Evolutionary conservation across 1,140 invertebrate genomes (phyloP), one percentile per base, ranked within the genome.

Genomic region (Drosophila pseudoananassae): DNA sequence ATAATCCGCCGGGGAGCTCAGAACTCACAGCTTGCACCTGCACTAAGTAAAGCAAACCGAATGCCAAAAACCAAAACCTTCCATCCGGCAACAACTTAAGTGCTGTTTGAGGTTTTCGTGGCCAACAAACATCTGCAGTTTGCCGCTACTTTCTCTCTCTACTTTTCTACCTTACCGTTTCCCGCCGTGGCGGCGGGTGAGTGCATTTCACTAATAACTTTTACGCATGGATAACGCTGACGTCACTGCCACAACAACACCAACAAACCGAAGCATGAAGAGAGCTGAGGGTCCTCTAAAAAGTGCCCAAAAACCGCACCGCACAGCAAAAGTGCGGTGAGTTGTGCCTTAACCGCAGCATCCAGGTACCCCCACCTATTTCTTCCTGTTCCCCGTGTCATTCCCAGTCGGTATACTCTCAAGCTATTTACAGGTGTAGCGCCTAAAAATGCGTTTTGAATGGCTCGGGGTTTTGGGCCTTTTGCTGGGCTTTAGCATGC

Each of bases 181-280:
- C 4, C 38, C 27, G 29, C 3, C 25, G 6, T 17, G 25, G 15
- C 27, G 52, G 52, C 69, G 51, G 64, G 46, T 74, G 74, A 85
- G 78, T 85, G 82, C 74, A 85, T 82, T 75, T 68, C 61, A 88
- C 74, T 88, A 87, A 87, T 88, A 87, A 87, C 82, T 87, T 87
- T 85, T 85, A 82, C 81, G 82, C 82, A 85, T 78, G 82, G 74
- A 60, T 82, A 77, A 56, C 82, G 70, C 57, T 55, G 72, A 75
- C 72, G 72, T 60, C 61, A 75, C 33, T 43, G 47, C 56, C 54
- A 25, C 47, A 45, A 29, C 60, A 69, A 64, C 53, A 58, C 54
- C 43, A 57, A 43, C 59, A 76, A 20, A 20, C 20, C 20, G 20
- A 20, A 61, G 55, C 59, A 53, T 23, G 6, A 15, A 10, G 10